Evolutionary conservation across 2,113 vertebrate species (phyloP), one percentile per base, ranked within the genome.

Genomic region (Vulpes lagopus): DNA sequence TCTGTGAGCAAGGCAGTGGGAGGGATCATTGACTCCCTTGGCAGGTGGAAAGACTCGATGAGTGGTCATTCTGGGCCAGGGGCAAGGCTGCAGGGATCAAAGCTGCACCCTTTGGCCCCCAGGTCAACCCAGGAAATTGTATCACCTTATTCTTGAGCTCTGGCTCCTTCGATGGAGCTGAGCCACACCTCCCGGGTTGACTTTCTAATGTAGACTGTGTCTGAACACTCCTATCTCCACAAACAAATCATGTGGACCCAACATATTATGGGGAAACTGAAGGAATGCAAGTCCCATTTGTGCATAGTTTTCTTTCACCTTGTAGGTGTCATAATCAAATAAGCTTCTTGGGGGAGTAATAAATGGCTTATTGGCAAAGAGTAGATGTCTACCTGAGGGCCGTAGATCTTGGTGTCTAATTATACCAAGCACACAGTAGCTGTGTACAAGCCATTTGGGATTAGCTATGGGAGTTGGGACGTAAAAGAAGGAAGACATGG

Each of bases 61-160:
- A 35, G 73, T 53, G 20, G 17, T 20, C 59, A 59, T 23, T 9
- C 5, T 0, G 6, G 55, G 43, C 10, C 59, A n/a, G 35, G 4
- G 43, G 35, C 15, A 53, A 64, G 62, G 6, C 43, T 62, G 4
- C 2, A 16, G 51, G 65, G n/a, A 69, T 32, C 0, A 3, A 80
- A 62, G 12, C 22, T 38, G 23, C 8, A 11, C 43, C 23, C 38
- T 27, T 25, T 0, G 4, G 60, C 1, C 6, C 38, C n/a, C 15
- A 62, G 57, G 49, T 94, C 62, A 71, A 25, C 76, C 60, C 3
- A 12, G 89, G 62, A 78, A 14, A 59, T 12, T 67, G 35, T 1
- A 27, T 2, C 71, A n/a, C 73, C 35, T 69, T 78, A 15, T 89
- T 27, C 25, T 49, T n/a, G 60, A 74, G 27, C 15, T 35, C 23